Conservation (phyloP, 2,113 vertebrate species). For the Alouatta palliata region DNA sequence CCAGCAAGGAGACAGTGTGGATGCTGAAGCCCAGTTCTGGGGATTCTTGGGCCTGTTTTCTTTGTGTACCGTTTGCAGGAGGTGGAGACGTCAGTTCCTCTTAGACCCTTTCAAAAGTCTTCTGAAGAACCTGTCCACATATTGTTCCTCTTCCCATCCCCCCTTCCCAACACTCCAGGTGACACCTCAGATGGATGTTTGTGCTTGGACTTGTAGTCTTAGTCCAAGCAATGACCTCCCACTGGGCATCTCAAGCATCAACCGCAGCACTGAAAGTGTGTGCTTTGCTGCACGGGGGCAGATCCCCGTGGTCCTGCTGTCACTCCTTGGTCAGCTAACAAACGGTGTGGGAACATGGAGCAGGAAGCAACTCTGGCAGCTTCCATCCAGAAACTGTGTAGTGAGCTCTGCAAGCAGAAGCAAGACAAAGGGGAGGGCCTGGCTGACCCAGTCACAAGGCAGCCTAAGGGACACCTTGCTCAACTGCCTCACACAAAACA, state of each 20-base stretch:
- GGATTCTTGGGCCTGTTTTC: neutral
- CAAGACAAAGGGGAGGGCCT: accelerated
- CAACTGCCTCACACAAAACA: accelerated
- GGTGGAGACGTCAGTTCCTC: neutral
- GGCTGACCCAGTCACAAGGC: no score
- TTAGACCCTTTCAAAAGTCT: neutral
- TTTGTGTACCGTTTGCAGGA: neutral
- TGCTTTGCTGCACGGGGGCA: neutral
- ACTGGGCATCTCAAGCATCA: neutral
- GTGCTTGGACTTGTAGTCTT: neutral
- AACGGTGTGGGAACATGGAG: neutral
- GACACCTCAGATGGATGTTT: neutral
- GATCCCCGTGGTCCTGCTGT: no score
- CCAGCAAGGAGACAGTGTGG: neutral
- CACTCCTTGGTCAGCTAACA: neutral
- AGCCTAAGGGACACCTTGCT: neutral
- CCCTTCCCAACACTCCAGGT: neutral
- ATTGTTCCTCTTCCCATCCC: neutral
- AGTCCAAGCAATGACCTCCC: neutral
- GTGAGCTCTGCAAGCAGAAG: neutral
- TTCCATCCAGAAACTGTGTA: accelerated
- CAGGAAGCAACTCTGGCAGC: accelerated
- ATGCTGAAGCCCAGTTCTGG: neutral
- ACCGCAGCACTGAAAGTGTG: no score
- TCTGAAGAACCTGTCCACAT: neutral